phyloP scores from a whole-genome alignment of 2,888 invertebrate species.

The Bombyx huttoni region DNA sequence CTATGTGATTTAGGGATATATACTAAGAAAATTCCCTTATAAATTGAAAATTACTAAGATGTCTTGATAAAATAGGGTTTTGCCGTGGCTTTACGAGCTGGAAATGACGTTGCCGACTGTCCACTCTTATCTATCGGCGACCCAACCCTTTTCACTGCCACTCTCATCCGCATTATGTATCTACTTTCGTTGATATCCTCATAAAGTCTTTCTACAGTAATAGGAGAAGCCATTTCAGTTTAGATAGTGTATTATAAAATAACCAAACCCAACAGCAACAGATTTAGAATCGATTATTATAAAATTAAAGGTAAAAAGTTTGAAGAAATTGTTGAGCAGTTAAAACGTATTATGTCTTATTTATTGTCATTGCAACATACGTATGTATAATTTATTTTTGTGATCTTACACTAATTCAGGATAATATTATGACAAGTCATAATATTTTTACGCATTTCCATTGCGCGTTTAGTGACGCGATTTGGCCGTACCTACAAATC shows the following conservation, averaged over 20 bases:
- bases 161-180: conserved; percentile 22
- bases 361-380: conserved; percentile 8
- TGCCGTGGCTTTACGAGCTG: conserved; percentile 50
- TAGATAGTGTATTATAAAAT: background rate
- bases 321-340: background rate
- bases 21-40: conserved; percentile 22
- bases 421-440: conserved; percentile 26
- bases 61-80: conserved; percentile 46
- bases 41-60: conserved; percentile 51
- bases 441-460: conserved; percentile 27
- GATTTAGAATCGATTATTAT: no score
- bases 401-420: conserved; percentile 20
- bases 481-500: conserved; percentile 5
- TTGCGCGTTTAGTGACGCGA: conserved; percentile 22
- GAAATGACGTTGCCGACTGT: conserved; percentile 54
- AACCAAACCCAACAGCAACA: background rate
- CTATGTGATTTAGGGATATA: background rate
- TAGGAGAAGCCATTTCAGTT: conserved; percentile 1
- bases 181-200: conserved; percentile 23
- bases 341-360: no score
- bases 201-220: conserved; percentile 7
- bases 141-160: conserved; percentile 62
- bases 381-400: conserved; percentile 10
- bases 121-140: conserved; percentile 52
- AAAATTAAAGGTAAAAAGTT: no score